Evolutionary conservation across 2,797 vertebrate genomes (phyloP).

Genomic region (Bothrops alternatus): DNA sequence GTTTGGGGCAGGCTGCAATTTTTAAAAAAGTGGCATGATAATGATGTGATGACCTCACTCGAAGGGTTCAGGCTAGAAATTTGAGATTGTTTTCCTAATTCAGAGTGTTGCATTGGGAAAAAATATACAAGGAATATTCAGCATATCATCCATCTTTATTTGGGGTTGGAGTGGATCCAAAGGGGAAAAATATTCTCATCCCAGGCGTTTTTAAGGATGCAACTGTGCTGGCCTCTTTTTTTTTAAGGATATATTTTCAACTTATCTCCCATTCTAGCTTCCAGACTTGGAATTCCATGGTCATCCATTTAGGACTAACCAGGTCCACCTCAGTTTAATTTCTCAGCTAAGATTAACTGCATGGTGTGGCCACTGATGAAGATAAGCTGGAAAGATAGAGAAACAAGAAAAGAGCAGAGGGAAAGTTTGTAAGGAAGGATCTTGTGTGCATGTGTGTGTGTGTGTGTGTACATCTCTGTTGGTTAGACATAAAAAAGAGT

Average conservation of each 20-base stretch:
- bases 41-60: not conserved
- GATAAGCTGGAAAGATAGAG: not conserved
- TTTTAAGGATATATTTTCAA: not conserved
- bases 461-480: not conserved
- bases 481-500: not conserved
- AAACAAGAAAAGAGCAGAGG: not conserved
- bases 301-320: not conserved
- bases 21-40: not conserved
- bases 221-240: not conserved
- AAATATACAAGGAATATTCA: not conserved
- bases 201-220: not conserved
- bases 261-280: not conserved
- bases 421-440: not conserved
- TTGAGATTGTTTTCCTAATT: not conserved
- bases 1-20: not conserved
- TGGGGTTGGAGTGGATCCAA: not conserved
- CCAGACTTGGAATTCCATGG: not conserved
- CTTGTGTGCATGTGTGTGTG: not conserved
- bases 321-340: not conserved
- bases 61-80: not conserved
- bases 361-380: not conserved
- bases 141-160: not conserved
- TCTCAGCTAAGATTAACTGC: not conserved
- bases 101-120: not conserved
- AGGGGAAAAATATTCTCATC: not conserved